Conservation (phyloP, 1,140 invertebrate genomes). For the Cylas formicarius region DNA sequence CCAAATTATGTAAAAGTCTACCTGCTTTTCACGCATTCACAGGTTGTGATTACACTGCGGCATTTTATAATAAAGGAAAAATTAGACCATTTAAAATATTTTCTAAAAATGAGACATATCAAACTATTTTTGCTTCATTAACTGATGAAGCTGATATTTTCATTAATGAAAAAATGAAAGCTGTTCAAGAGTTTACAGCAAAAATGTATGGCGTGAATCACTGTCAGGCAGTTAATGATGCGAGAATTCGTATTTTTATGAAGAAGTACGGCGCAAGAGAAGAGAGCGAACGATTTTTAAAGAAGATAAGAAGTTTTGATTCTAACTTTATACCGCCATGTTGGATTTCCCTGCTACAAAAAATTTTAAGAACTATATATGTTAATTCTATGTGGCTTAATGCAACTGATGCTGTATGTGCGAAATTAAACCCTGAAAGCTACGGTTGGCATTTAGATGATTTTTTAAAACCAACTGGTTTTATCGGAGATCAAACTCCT, state of each 20-base stretch:
- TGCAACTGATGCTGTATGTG: constrained; percentile 4
- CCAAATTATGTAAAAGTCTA: constrained; percentile 30
- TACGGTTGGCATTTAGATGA: constrained; percentile 8
- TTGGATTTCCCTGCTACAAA: constrained; percentile 12
- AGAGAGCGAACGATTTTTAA: constrained; percentile 6
- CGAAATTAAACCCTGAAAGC: constrained; percentile 4
- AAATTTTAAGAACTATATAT: constrained; percentile 10
- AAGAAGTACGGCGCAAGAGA: constrained; percentile 6
- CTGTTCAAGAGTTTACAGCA: constrained; percentile 9
- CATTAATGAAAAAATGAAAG: not conserved
- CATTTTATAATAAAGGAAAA: constrained; percentile 39
- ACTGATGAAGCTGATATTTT: constrained; percentile 9
- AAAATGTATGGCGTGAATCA: constrained; percentile 10
- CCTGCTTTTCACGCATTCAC: constrained; percentile 38
- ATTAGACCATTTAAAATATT: constrained; percentile 32
- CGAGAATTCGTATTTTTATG: constrained; percentile 5
- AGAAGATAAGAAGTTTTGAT: constrained; percentile 5
- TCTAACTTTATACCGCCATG: constrained; percentile 8
- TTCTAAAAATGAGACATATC: constrained; percentile 22
- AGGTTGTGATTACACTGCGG: constrained; percentile 38
- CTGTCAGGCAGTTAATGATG: constrained; percentile 3
- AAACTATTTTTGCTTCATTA: constrained; percentile 7
- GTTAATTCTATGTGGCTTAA: constrained; percentile 6
- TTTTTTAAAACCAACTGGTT: constrained; percentile 20
- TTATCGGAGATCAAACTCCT: constrained; percentile 24